Conservation (phyloP, 2,113 vertebrate species). For the rabbit (Oryctolagus cuniculus) region DNA sequence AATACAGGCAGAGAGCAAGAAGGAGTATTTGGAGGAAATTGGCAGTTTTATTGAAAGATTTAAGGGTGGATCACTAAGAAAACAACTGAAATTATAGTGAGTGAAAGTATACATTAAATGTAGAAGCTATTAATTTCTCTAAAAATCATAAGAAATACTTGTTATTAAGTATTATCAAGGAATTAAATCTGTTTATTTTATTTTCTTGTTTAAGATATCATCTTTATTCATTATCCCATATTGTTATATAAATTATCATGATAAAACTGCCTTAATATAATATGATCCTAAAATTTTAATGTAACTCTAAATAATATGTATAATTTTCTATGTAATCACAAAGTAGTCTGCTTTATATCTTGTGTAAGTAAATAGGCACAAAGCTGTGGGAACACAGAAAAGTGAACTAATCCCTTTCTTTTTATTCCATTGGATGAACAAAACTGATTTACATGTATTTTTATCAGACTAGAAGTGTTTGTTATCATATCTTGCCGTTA, state of each 20-base stretch:
- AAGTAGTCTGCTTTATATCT: slow-evolving; percentile 59
- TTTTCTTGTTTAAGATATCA: slow-evolving; percentile 7
- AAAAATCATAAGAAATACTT: not conserved
- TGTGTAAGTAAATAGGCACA: slow-evolving; percentile 30
- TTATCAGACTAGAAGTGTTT: slow-evolving; percentile 56
- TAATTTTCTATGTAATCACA: not conserved
- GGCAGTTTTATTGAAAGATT: not conserved
- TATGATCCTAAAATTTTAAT: slow-evolving; percentile 59
- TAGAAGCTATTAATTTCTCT: not conserved
- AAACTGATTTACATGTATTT: slow-evolving; percentile 73
- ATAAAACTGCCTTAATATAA: slow-evolving; percentile 11
- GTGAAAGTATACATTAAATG: not conserved
- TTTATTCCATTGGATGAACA: not conserved
- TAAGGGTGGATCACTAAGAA: not conserved
- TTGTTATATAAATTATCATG: not conserved
- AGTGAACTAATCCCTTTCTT: slow-evolving; percentile 55
- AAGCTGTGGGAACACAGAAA: not conserved
- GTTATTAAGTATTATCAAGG: not conserved
- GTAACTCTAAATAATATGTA: slow-evolving; percentile 55
- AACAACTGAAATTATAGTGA: not conserved
- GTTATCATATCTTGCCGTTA: slow-evolving; percentile 33
- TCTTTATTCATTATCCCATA: not conserved
- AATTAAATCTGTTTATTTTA: slow-evolving; percentile 41
- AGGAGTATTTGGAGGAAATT: not conserved
- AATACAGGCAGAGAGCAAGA: not conserved